phyloP scores from a whole-genome alignment of 2,888 invertebrate species.

The Phengaris arion region DNA sequence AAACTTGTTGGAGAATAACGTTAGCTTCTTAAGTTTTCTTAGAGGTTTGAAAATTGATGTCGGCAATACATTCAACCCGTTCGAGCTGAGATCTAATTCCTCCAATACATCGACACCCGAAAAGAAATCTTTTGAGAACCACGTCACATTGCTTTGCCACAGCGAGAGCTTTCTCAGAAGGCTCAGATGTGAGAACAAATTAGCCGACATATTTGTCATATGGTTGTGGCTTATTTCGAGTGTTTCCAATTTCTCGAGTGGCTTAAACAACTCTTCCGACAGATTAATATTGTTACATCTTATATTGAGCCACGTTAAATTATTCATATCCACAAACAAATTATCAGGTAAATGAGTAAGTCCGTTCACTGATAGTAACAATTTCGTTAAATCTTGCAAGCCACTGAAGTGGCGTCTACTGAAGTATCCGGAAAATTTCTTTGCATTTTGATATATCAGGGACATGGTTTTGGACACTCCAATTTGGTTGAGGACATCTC shows the following conservation, averaged over 20 bases:
- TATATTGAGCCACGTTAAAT: conserved; percentile 83
- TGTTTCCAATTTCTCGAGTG: conserved; percentile 76
- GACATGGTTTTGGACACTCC: conserved; percentile 74
- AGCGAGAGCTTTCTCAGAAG: conserved; percentile 82
- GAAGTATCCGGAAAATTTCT: conserved; percentile 77
- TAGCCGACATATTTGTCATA: conserved; percentile 79
- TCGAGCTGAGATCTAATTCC: conserved; percentile 84
- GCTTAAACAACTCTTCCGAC: conserved; percentile 77
- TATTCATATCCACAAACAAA: conserved; percentile 79
- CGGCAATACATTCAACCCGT: conserved; percentile 81
- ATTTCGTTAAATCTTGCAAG: conserved; percentile 73
- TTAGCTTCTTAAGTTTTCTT: conserved; percentile 80
- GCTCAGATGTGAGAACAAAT: conserved; percentile 81
- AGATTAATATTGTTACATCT: conserved; percentile 80
- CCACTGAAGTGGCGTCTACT: conserved; percentile 80
- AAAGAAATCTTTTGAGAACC: conserved; percentile 82
- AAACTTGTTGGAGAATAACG: conserved; percentile 84
- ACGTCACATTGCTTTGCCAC: conserved; percentile 83
- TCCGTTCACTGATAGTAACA: conserved; percentile 81
- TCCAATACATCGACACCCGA: conserved; percentile 81
- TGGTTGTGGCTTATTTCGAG: conserved; percentile 85
- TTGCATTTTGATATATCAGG: conserved; percentile 76
- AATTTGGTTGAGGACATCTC: conserved; percentile 66
- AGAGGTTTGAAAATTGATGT: conserved; percentile 81
- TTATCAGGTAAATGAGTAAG: conserved; percentile 81